These are phyloP conservation scores for Pteronura brasiliensis DNA, from an alignment of 2,113 vertebrate species.

Conservation along the genomic window DNA sequence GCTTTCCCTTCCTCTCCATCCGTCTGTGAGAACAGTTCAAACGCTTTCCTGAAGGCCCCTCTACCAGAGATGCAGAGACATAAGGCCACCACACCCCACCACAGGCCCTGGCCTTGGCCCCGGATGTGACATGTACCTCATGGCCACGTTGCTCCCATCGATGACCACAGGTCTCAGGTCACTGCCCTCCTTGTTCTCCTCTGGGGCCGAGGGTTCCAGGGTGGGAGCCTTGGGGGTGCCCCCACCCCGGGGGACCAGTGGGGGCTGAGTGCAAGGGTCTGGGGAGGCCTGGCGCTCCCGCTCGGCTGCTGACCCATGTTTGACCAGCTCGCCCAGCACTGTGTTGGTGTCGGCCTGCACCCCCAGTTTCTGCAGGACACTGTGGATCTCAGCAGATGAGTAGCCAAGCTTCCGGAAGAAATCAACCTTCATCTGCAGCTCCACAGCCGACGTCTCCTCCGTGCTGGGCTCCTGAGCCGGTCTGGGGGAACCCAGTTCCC, in stretches of 20 bases:
- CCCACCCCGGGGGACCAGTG: constrained; percentile 79
- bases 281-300: constrained; percentile 72
- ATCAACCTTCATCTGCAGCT: constrained; percentile 90
- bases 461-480: neutral
- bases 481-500: constrained; percentile 7
- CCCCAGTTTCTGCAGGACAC: constrained; percentile 90
- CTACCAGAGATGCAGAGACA: neutral
- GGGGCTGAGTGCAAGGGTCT: constrained; percentile 61
- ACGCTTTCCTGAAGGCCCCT: neutral
- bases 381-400: constrained; percentile 85
- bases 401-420: constrained; percentile 97
- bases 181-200: constrained; percentile 74
- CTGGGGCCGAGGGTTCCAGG: constrained; percentile 29
- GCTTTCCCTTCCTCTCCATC: neutral
- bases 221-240: constrained; percentile 68
- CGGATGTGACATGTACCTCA: constrained; percentile 88
- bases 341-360: constrained; percentile 91
- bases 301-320: constrained; percentile 80
- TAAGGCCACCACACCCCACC: neutral
- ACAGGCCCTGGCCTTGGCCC: neutral
- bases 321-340: constrained; percentile 93
- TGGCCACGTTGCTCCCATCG: constrained; percentile 98
- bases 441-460: constrained; percentile 61
- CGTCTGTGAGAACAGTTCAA: neutral
- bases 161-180: constrained; percentile 93